Evolutionary conservation across 2,113 vertebrate species (phyloP).

Genomic region (Gymnarchus niloticus): DNA sequence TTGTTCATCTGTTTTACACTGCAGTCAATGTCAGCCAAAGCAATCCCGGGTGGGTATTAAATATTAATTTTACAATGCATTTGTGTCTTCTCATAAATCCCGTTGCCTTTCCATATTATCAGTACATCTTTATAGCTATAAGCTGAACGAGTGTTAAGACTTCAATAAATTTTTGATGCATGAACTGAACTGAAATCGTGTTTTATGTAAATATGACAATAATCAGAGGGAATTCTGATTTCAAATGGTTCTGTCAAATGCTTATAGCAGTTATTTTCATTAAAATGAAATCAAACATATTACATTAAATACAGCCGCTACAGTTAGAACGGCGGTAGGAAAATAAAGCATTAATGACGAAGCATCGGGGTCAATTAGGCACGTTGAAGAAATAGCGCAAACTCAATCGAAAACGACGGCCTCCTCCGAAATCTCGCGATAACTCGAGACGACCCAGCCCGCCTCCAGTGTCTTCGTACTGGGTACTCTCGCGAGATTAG

Average conservation of each 20-base stretch:
- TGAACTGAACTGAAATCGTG: background rate
- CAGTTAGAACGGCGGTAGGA: background rate
- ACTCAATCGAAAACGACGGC: background rate
- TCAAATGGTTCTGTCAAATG: background rate
- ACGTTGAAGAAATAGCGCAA: background rate
- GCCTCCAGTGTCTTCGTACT: too few species aligned
- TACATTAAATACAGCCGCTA: background rate
- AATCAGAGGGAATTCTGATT: background rate
- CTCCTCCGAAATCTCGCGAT: constrained; percentile 5
- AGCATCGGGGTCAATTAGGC: background rate
- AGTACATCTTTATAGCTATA: background rate
- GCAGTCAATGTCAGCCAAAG: background rate
- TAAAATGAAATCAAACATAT: background rate
- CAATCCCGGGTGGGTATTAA: background rate
- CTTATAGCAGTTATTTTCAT: background rate
- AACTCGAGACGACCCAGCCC: background rate
- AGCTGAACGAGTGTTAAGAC: background rate
- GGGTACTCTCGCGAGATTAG: constrained; percentile 14
- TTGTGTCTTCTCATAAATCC: background rate
- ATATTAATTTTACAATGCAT: background rate
- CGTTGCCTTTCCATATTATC: background rate
- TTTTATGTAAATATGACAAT: background rate
- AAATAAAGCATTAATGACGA: background rate
- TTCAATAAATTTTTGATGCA: background rate
- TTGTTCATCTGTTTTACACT: background rate